A percentile compares a stretch with the other conserved stretches of the same genome.
These are phyloP conservation scores for Thamnophis elegans DNA, from an alignment of 2,797 vertebrate species.

Conservation along the genomic window DNA sequence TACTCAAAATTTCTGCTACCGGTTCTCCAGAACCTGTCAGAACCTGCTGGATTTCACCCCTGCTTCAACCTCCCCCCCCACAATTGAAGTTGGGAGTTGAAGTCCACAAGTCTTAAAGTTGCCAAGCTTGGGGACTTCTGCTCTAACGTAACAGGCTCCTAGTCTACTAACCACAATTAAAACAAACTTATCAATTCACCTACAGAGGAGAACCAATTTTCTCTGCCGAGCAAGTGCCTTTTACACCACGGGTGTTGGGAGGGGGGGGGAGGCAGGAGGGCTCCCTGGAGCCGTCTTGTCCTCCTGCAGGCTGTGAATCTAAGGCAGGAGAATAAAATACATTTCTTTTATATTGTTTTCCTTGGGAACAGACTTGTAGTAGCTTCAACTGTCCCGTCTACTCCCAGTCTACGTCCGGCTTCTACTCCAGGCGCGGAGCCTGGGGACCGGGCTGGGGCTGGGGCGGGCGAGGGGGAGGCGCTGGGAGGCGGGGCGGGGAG, in stretches of 20 bases:
- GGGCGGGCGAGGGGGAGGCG: neutral
- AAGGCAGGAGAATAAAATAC: neutral
- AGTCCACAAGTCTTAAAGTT: too few relatives aligned
- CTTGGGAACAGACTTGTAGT: neutral
- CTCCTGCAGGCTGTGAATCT: neutral
- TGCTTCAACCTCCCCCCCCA: too few relatives aligned
- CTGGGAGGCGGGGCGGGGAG: neutral
- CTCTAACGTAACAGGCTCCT: too few relatives aligned
- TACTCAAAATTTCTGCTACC: too few relatives aligned
- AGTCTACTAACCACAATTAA: too few relatives aligned
- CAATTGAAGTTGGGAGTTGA: too few relatives aligned
- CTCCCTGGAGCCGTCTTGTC: neutral
- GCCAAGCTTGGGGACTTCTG: too few relatives aligned
- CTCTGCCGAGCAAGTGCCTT: neutral
- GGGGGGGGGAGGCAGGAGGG: neutral
- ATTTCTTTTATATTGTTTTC: neutral
- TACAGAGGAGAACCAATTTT: neutral
- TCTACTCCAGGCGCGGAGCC: neutral
- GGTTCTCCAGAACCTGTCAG: too few relatives aligned
- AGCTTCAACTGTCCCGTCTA: neutral
- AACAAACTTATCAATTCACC: too few relatives aligned
- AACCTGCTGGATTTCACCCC: too few relatives aligned
- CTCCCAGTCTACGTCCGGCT: neutral
- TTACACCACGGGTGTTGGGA: neutral
- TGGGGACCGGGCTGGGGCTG: neutral